Conservation (phyloP, 2,888 invertebrate species). For the Carterocephalus palaemon region DNA sequence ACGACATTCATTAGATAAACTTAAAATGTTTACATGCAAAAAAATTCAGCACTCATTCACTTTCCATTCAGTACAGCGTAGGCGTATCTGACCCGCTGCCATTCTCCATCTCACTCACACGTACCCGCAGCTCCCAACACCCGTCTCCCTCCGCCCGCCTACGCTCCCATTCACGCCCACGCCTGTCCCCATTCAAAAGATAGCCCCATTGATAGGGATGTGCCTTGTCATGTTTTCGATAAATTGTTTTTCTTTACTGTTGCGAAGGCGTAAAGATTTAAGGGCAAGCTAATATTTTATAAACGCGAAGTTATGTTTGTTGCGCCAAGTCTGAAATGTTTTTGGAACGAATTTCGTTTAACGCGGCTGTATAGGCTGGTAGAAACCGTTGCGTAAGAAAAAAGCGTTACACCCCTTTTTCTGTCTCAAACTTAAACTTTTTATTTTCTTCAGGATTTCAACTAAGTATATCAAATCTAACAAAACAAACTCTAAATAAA, state of each 20-base stretch:
- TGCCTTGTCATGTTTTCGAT: conserved; percentile 18
- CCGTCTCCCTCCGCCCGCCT: conserved; percentile 43
- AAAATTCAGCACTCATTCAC: conserved; percentile 48
- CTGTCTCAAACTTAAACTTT: too few relatives aligned
- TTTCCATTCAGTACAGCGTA: conserved; percentile 41
- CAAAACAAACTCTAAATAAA: too few relatives aligned
- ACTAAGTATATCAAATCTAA: too few relatives aligned
- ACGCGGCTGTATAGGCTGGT: too few relatives aligned
- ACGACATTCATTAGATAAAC: conserved; percentile 2
- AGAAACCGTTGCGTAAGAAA: too few relatives aligned
- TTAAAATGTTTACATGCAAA: conserved; percentile 34
- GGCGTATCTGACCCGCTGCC: conserved; percentile 42
- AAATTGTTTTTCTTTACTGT: conserved; percentile 5
- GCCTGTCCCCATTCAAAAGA: conserved; percentile 48
- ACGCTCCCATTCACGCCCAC: conserved; percentile 63
- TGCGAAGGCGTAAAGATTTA: background rate
- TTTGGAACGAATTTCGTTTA: too few relatives aligned
- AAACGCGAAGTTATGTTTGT: too few relatives aligned
- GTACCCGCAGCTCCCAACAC: background rate
- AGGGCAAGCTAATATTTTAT: background rate
- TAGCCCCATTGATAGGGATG: conserved; percentile 25
- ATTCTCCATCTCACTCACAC: conserved; percentile 27
- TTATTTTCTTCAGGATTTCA: too few relatives aligned
- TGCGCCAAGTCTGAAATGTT: too few relatives aligned
- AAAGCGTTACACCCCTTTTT: too few relatives aligned